These are phyloP conservation scores for Drosophila tani DNA, from an alignment of 1,140 invertebrate species.

Conservation along the genomic window DNA sequence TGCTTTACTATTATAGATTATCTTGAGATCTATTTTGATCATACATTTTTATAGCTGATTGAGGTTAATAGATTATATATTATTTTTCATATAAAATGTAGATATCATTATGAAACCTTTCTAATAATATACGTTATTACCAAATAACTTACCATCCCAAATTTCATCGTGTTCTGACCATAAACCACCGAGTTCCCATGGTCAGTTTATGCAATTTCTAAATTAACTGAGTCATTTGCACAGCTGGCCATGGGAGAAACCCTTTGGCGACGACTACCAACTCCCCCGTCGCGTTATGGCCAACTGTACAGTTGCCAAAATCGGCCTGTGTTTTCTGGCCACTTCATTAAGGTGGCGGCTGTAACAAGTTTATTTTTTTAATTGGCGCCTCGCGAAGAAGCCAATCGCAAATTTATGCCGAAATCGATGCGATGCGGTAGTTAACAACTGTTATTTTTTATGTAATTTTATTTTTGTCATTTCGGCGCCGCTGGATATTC, in stretches of 20 bases:
- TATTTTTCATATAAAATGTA: not conserved
- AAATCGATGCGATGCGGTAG: slow-evolving; percentile 57
- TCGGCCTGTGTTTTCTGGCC: slow-evolving; percentile 46
- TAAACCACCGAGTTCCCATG: slow-evolving; percentile 14
- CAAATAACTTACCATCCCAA: not conserved
- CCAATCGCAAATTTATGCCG: slow-evolving; percentile 63
- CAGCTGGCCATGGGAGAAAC: not conserved
- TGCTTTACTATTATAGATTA: too few species aligned
- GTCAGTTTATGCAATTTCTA: slow-evolving; percentile 11
- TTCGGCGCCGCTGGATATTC: slow-evolving; percentile 77
- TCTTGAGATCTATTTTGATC: too few species aligned
- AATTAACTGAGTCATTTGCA: slow-evolving; percentile 37
- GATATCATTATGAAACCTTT: not conserved
- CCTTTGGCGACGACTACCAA: slow-evolving; percentile 1
- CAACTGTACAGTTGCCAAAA: slow-evolving; percentile 61
- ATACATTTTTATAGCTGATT: too few species aligned
- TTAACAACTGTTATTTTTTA: slow-evolving; percentile 84
- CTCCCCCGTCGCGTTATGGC: slow-evolving; percentile 45
- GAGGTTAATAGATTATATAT: too few species aligned
- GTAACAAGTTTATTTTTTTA: slow-evolving; percentile 81
- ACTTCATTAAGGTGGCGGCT: slow-evolving; percentile 76
- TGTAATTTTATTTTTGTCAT: slow-evolving; percentile 83
- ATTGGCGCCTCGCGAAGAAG: slow-evolving; percentile 65
- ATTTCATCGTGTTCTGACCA: not conserved
- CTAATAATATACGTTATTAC: accelerated